Evolutionary conservation across 2,113 vertebrate genomes (phyloP).

Genomic region (Sarotherodon lohbergeri): DNA sequence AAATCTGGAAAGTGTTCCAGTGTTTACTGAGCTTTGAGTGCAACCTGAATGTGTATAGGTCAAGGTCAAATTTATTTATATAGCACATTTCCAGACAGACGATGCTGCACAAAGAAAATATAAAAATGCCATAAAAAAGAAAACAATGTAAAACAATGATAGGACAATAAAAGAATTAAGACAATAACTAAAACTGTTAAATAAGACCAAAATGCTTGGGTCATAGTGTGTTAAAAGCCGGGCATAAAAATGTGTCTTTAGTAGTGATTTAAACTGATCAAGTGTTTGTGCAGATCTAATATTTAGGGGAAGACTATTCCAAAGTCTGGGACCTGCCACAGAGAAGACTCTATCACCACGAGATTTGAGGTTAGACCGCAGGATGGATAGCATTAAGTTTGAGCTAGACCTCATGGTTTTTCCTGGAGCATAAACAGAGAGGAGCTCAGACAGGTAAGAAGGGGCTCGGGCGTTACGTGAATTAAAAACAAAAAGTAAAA

Average conservation of each 20-base stretch:
- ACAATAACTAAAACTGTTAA: neutral
- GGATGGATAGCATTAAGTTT: neutral
- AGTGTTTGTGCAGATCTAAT: neutral
- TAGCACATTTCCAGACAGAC: neutral
- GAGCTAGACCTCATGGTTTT: neutral
- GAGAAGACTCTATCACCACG: neutral
- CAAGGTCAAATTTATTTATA: accelerated
- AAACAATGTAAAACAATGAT: neutral
- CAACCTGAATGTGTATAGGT: neutral
- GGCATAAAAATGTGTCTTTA: neutral
- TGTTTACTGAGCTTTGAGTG: neutral
- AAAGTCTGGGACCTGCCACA: neutral
- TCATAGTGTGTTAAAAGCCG: neutral
- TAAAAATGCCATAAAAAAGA: neutral
- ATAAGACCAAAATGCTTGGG: neutral
- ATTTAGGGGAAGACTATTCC: neutral
- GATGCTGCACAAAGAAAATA: accelerated
- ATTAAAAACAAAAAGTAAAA: neutral
- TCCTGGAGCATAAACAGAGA: neutral
- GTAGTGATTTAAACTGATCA: neutral
- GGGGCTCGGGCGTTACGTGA: accelerated
- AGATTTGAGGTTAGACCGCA: neutral
- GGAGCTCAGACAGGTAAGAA: neutral
- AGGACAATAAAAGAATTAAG: neutral
- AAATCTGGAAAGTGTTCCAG: neutral